phyloP scores from a whole-genome alignment of 2,113 vertebrate genomes.

The Peucedramus taeniatus region DNA sequence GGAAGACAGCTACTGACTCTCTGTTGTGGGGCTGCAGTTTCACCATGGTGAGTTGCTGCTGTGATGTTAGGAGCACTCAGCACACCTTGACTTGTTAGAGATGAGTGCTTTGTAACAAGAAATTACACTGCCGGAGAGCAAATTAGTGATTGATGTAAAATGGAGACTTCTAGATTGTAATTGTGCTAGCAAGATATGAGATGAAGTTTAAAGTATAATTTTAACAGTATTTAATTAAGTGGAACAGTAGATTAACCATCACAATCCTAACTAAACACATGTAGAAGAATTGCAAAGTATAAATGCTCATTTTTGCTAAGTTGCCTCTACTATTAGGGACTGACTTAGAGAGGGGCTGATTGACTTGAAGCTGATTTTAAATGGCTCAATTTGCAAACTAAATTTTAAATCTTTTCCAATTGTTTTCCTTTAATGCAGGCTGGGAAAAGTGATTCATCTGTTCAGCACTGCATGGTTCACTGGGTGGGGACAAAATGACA shows the following conservation, averaged over 20 bases:
- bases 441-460: background rate
- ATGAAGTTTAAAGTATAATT: background rate
- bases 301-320: background rate
- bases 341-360: background rate
- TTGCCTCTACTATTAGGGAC: background rate
- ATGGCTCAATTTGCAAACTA: background rate
- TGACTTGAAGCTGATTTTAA: background rate
- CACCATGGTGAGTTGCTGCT: background rate
- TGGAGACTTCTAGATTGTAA: background rate
- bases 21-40: background rate
- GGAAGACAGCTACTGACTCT: background rate
- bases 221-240: constrained; percentile 9
- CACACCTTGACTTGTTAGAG: background rate
- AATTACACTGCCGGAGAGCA: background rate
- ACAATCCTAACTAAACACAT: background rate
- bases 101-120: background rate
- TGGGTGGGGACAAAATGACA: background rate
- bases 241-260: background rate
- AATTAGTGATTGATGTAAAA: background rate
- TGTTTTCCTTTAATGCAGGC: background rate
- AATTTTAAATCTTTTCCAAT: background rate
- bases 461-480: background rate
- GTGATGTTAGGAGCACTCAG: background rate
- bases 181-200: background rate
- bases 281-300: background rate